Base-by-base conservation (phyloP, 2,888 invertebrate genomes). In the Epirrhoe tristata region DNA sequence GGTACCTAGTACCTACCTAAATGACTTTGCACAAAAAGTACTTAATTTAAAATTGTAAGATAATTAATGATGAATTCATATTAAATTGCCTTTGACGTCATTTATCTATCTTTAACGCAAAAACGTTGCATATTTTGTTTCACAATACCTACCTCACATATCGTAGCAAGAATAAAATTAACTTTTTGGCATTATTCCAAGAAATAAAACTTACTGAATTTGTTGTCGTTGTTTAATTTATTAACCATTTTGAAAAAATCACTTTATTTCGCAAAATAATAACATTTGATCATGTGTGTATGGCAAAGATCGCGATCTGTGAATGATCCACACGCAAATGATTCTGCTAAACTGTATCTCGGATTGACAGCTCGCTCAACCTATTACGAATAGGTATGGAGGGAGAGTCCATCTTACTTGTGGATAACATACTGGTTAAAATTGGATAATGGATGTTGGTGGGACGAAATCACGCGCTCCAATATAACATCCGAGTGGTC, bases 321-420 rank as follows among this genome's bases (percentile, higher is more conserved):
- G 56, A 66, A 64, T 69, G 72, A 16, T 64, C 68, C 63, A 60
- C 64, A 58, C 31, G 43, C 52, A 43, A 52, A 70, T 65, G 43
- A 62, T 65, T 48, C 51, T 36, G 56, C 59, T 52, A 58, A 56
- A 55, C 55, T 63, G 53, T 54, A 58, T 61, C 66, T 63, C 58
- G 10, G 46, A 56, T 48, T 60, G 14, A 48, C 57, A 63, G 24
- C 53, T 34, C 55, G 59, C 17, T 43, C 12, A 12, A 39, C 8
- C 32, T 60, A 61, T 2, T n/a, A n/a, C 16, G 12, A 50, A 46
- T 4, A 46, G 16, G 10, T 61, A 36, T 69, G 71, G 71, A 69
- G 73, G 71, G 71, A 69, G 73, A 73, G 74, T 73, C 71, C 51
- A 73, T 73, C 65, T 63, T 50, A 67, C 67, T 70, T 70, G 58